Evolutionary conservation across 1,140 invertebrate species (phyloP).

Genomic region (Trichomalopsis sarcophagae): DNA sequence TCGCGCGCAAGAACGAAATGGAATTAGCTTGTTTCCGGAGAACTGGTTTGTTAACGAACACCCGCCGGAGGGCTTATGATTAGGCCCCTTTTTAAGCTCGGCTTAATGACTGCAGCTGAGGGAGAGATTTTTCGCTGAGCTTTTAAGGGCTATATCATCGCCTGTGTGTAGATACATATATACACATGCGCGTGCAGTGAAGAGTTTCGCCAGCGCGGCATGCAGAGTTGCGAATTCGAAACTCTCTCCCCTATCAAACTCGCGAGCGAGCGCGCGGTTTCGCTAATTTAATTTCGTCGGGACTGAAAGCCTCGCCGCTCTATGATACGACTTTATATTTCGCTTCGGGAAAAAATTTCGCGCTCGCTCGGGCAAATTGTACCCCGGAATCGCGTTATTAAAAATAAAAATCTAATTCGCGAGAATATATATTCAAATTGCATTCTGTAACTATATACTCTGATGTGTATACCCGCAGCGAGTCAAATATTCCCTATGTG

Average conservation of each 20-base stretch:
- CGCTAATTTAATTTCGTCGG: neutral
- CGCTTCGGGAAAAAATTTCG: neutral
- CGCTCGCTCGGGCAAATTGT: neutral
- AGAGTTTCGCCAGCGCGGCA: neutral
- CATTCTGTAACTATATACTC: neutral
- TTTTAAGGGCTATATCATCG: neutral
- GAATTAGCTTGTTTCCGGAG: conserved; percentile 18
- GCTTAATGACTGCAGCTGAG: too few relatives aligned
- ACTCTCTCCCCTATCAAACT: neutral
- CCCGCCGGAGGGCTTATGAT: neutral
- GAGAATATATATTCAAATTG: neutral
- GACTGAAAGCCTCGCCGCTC: neutral
- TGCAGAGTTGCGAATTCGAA: neutral
- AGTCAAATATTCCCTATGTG: neutral
- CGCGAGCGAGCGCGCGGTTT: neutral
- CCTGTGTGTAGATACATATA: neutral
- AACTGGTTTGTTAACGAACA: conserved; percentile 5
- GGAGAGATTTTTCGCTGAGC: neutral
- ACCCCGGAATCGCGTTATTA: neutral
- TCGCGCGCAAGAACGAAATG: neutral
- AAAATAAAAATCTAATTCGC: neutral
- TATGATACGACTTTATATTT: neutral
- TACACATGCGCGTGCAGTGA: neutral
- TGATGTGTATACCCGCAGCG: neutral
- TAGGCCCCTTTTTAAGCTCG: neutral